Conservation (phyloP, 1,140 invertebrate species). For the Brachionus angularis region DNA sequence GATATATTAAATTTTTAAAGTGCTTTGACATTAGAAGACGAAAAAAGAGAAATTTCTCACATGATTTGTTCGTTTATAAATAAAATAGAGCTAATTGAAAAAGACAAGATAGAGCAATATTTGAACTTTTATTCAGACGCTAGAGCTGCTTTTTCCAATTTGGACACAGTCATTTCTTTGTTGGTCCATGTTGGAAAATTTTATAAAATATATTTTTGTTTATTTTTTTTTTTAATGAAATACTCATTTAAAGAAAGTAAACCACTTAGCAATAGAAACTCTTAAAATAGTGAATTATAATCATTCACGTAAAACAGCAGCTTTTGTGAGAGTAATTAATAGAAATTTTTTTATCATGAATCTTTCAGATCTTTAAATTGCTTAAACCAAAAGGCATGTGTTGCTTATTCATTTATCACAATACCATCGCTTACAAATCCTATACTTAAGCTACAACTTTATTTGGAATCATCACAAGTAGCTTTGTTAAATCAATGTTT, state of each 20-base stretch:
- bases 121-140: constrained; percentile 88
- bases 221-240: neutral
- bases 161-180: constrained; percentile 76
- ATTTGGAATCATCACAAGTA: constrained; percentile 79
- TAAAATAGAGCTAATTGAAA: constrained; percentile 66
- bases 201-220: neutral
- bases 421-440: constrained; percentile 81
- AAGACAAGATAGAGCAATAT: constrained; percentile 77
- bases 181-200: constrained; percentile 70
- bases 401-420: constrained; percentile 88
- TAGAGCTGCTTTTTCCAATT: constrained; percentile 77
- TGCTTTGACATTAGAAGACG: constrained; percentile 86
- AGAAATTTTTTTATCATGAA: neutral
- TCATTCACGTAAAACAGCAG: constrained; percentile 73
- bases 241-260: constrained; percentile 66
- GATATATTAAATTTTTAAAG: constrained; percentile 59
- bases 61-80: constrained; percentile 76
- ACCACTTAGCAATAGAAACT: constrained; percentile 71
- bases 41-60: constrained; percentile 75
- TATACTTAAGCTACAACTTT: constrained; percentile 72
- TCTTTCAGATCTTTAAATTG: neutral
- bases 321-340: constrained; percentile 72
- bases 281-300: constrained; percentile 69
- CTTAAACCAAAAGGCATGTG: constrained; percentile 67
- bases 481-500: constrained; percentile 82